Base-by-base conservation (phyloP, 2,797 vertebrate species). In the Aeoliscus strigatus region DNA sequence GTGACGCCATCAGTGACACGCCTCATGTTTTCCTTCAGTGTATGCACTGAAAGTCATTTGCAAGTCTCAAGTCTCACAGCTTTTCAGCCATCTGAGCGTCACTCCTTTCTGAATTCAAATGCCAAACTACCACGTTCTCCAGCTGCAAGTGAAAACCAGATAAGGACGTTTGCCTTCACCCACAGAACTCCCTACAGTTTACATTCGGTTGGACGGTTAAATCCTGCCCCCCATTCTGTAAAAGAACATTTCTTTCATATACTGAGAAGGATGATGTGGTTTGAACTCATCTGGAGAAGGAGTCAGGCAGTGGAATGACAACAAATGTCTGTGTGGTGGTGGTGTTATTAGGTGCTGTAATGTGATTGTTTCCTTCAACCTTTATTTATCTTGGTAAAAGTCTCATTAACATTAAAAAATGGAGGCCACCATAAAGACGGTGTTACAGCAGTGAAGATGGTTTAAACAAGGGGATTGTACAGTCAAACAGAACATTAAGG, bases 361-460 rank as follows among this genome's bases (percentile, higher is more conserved):
- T 8, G 2, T 7, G 13, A 25, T 29, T 32, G 9, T n/a, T 10
- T 35, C 34, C 24, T 27, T 26, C 15, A 27, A 14, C 7, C 4
- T 21, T 13, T 24, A 8, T 27, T 27, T 25, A 41, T 18, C 23
- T 25, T 16, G 16, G n/a, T 24, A 14, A 27, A 32, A 21, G 33
- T 30, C 27, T 48, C 7, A 4, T 8, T 26, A 23, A 10, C n/a
- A 34, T 39, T 33, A 30, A 40, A 44, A 25, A 9, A 4, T 1
- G 36, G 27, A 8, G 29, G 6, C 21, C 17, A 2, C 6, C 1
- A 9, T 18, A 17, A 39, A 36, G 52, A 5, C 8, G 27, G 8
- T 6, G 14, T 44, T 8, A 41, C 7, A 4, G 17, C 27, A 9
- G 25, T 40, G 51, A 55, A 47, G 1, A 14, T 15, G 39, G 9